These are phyloP conservation scores for Myiopsitta monachus DNA, from an alignment of 2,113 vertebrate genomes.

Conservation along the genomic window DNA sequence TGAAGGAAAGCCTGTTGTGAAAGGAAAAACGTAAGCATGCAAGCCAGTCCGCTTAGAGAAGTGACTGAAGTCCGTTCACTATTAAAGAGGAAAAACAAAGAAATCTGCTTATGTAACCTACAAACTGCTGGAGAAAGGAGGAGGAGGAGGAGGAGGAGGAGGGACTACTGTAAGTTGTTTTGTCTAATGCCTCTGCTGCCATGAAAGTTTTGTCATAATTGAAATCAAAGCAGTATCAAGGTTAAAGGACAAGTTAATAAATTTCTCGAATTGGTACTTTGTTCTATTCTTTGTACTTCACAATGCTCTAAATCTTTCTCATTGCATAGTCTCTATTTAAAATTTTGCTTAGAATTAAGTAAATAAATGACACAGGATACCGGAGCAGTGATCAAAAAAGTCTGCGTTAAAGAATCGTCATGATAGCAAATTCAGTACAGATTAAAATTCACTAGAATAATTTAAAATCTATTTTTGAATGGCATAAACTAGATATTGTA, in stretches of 20 bases:
- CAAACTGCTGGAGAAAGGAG: neutral
- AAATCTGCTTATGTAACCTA: slow-evolving; percentile 60
- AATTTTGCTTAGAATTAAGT: neutral
- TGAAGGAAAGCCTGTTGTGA: neutral
- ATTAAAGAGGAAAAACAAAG: slow-evolving; percentile 49
- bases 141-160: slow-evolving; percentile 8
- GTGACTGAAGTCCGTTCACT: neutral
- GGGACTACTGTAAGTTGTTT: slow-evolving; percentile 31
- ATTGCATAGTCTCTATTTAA: neutral
- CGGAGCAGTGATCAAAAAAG: neutral
- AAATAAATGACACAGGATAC: neutral
- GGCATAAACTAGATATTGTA: neutral
- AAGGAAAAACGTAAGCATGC: neutral
- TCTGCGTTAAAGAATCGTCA: neutral
- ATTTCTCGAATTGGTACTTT: neutral
- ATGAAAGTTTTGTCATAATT: neutral
- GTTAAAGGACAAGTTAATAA: neutral
- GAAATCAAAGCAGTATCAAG: neutral
- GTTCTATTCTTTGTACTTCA: neutral
- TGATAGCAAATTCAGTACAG: neutral
- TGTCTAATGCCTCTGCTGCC: neutral
- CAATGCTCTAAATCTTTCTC: neutral
- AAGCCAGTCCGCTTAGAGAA: neutral
- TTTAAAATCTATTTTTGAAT: neutral
- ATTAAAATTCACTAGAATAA: neutral